Base-by-base conservation (phyloP, 2,113 vertebrate genomes). In the Chiloscyllium plagiosum region DNA sequence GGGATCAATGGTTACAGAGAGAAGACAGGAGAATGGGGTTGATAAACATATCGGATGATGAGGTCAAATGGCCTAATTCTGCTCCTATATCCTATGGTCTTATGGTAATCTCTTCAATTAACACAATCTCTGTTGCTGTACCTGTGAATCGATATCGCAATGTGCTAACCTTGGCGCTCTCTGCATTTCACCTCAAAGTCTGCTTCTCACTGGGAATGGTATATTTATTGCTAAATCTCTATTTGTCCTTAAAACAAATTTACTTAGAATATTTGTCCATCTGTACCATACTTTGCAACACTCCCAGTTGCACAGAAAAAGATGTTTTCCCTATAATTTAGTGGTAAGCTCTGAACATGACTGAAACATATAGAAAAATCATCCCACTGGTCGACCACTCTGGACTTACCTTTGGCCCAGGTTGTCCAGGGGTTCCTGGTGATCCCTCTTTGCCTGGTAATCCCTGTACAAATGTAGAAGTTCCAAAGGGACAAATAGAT, bases 401-500 rank as follows among this genome's bases (percentile, higher is more conserved):
- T 17, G 61, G 93, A 97, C 97, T 98, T 97, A 99, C 99, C 98
- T 99, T 99, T 97, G 98, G 98, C 97, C 99, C 99, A 83, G 96
- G 97, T 96, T 97, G 98, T 96, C 99, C 99, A 83, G 98, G 96
- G 3, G 97, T 97, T 47, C 99, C 99, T 76, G 95, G 96, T 37
- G 98, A 98, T 97, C 99, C 99, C 96, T 98, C 97, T 95, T 98
- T 98, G 96, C 99, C 99, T 52, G 98, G 99, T 97, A 99, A 97
- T 96, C 99, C 99, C 99, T 99, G 97, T 52, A 15, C 2, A 94
- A 37, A 68, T 94, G 61, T n/a, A 65, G 66, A 95, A 95, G 29
- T 65, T 66, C 17, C 42, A 72, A 66, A 61, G 56, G 56, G 72
- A 70, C 24, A 94, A 42, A 50, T 10, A 29, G 15, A 50, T 70